Evolutionary conservation across 2,113 vertebrate genomes (phyloP).

Genomic region (Tricholaema leucomelas): DNA sequence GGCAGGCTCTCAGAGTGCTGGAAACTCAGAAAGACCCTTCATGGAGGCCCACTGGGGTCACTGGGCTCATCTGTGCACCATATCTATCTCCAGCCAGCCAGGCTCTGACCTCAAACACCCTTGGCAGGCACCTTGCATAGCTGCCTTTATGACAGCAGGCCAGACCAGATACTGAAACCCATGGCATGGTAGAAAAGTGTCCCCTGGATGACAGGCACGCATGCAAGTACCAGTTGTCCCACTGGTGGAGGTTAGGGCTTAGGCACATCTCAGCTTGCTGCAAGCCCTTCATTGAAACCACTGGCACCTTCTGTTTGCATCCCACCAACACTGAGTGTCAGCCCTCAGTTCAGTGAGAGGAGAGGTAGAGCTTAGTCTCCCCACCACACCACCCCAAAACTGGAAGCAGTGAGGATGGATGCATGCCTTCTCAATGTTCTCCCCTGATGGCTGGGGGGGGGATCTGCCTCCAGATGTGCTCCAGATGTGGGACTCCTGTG

Average conservation of each 20-base stretch:
- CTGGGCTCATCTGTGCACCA: neutral
- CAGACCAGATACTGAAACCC: neutral
- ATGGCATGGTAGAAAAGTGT: fast-evolving
- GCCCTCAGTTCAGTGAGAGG: fast-evolving
- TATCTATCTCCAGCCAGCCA: neutral
- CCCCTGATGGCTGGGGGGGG: fast-evolving
- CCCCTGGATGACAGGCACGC: neutral
- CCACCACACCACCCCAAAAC: neutral
- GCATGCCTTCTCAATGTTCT: fast-evolving
- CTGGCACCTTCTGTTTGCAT: neutral
- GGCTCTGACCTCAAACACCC: neutral
- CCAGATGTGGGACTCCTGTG: neutral
- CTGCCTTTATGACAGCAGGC: neutral
- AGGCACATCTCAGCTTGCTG: neutral
- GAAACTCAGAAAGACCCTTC: neutral
- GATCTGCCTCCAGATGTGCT: neutral
- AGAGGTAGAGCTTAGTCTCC: neutral
- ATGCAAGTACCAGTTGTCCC: neutral
- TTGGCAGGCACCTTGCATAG: neutral
- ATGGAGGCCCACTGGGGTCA: fast-evolving
- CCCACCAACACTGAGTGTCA: neutral
- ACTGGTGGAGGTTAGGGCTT: neutral
- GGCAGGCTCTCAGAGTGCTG: neutral
- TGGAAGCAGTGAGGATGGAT: neutral
- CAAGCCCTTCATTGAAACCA: neutral